These are phyloP conservation scores for Drosophila paulistorum DNA, from an alignment of 1,140 invertebrate genomes.

Conservation along the genomic window DNA sequence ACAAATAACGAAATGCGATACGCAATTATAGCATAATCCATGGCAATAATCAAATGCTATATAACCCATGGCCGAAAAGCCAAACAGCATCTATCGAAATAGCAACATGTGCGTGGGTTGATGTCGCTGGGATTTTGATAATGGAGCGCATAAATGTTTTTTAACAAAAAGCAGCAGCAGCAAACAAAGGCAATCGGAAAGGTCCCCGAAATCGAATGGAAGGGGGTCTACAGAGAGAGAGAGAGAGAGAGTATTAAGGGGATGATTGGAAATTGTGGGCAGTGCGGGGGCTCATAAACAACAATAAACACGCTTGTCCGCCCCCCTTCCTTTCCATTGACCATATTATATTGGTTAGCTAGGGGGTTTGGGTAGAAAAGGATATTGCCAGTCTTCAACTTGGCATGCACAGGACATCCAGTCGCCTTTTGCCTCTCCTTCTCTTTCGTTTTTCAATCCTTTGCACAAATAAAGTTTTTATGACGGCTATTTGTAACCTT, in stretches of 20 bases:
- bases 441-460: conserved; percentile 73
- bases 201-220: conserved; percentile 27
- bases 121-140: conserved; percentile 69
- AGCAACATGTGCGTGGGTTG: conserved; percentile 53
- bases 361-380: conserved; percentile 1
- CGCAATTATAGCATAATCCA: conserved; percentile 78
- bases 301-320: conserved; percentile 75
- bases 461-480: conserved; percentile 80
- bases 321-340: conserved; percentile 45
- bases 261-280: conserved; percentile 51
- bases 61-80: conserved; percentile 48
- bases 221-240: conserved; percentile 14
- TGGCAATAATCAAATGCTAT: conserved; percentile 70
- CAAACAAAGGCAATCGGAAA: conserved; percentile 75
- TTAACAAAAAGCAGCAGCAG: conserved; percentile 75
- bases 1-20: conserved; percentile 75
- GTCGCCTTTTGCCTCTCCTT: not conserved
- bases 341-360: conserved; percentile 57
- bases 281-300: conserved; percentile 63
- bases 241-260: conserved; percentile 62
- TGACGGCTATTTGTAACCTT: conserved; percentile 79
- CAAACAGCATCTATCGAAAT: conserved; percentile 32
- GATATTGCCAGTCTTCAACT: conserved; percentile 50
- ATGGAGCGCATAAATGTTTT: conserved; percentile 76
- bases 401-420: conserved; percentile 61